A percentile compares a stretch with the other conserved stretches of the same genome.
These are phyloP conservation scores for Ochotona curzoniae DNA, from an alignment of 2,113 vertebrate species.

Conservation along the genomic window DNA sequence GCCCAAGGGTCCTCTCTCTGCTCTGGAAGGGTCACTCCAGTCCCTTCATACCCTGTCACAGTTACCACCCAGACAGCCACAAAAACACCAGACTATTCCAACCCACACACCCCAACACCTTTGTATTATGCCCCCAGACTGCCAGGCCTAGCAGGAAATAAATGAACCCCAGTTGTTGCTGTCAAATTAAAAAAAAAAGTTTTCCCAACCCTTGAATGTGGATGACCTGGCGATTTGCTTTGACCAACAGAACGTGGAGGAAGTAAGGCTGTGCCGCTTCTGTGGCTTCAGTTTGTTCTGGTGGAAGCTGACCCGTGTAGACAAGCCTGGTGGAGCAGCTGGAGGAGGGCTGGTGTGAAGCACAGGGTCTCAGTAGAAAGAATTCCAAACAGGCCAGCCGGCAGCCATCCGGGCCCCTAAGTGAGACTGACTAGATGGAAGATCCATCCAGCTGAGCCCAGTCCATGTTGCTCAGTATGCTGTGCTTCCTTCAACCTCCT, in stretches of 20 bases:
- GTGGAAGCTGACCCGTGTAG: background rate
- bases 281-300: background rate
- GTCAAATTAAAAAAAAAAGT: no score
- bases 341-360: background rate
- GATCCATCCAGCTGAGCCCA: constrained; percentile 37
- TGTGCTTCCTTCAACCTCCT: background rate
- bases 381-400: background rate
- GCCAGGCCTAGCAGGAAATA: no score
- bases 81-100: no score
- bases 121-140: no score
- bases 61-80: no score
- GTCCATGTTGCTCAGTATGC: background rate
- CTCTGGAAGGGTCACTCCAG: no score
- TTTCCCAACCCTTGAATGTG: background rate
- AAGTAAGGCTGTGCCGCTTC: background rate
- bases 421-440: background rate
- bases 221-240: background rate
- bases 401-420: background rate
- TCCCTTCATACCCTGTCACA: no score
- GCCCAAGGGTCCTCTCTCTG: no score
- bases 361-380: background rate
- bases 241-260: background rate
- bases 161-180: no score
- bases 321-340: background rate
- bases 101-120: no score